A percentile compares a stretch with the other conserved stretches of the same genome.
These are phyloP conservation scores for Tyria jacobaeae DNA, from an alignment of 2,888 invertebrate species.

Conservation along the genomic window DNA sequence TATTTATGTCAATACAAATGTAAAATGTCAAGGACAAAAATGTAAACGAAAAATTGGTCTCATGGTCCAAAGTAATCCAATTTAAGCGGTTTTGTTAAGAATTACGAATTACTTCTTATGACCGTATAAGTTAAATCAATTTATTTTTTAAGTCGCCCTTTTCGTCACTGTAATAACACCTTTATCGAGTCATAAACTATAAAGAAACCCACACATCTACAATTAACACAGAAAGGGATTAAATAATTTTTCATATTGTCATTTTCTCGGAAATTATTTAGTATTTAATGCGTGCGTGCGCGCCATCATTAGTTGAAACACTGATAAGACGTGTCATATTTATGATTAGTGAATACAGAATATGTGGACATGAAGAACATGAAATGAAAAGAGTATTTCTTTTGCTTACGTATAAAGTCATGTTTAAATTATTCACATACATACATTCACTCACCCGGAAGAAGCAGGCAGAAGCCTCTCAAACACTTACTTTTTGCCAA, in stretches of 20 bases:
- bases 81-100: neutral
- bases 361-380: conserved; percentile 1
- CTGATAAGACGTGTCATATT: conserved; percentile 46
- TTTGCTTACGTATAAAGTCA: conserved; percentile 1
- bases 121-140: neutral
- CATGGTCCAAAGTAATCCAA: too few species aligned
- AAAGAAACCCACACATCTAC: conserved; percentile 7
- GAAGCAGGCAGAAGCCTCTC: too few species aligned
- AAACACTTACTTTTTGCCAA: too few species aligned
- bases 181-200: conserved; percentile 6
- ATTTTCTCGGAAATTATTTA: conserved; percentile 30
- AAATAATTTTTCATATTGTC: conserved; percentile 27
- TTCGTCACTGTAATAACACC: conserved; percentile 7
- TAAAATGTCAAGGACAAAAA: too few species aligned
- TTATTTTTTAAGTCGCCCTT: neutral
- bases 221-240: conserved; percentile 29
- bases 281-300: conserved; percentile 41
- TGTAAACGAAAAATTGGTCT: too few species aligned
- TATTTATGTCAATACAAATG: too few species aligned
- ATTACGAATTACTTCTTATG: neutral
- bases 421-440: neutral
- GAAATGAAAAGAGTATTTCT: neutral
- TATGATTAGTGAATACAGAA: conserved; percentile 34
- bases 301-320: conserved; percentile 40
- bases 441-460: too few species aligned